Evolutionary conservation across 2,797 vertebrate species (phyloP), one percentile per base, ranked within the genome.

Genomic region (Serranus cabrilla): DNA sequence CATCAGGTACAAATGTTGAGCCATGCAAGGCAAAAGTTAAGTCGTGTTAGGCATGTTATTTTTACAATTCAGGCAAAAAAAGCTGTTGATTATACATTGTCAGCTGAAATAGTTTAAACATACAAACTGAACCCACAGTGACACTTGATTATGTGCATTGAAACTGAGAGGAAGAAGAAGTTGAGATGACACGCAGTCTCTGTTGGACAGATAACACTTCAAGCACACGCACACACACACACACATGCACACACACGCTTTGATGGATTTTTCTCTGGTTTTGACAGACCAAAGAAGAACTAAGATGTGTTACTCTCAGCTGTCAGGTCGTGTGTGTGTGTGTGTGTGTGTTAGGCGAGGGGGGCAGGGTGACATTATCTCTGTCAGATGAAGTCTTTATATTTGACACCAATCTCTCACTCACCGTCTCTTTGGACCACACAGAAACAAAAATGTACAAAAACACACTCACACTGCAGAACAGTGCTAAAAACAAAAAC

Each of bases 391-490:
- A 83, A 85, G 74, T 81, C 66, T 87, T 89, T 73, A 37, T 84
- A 60, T 90, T 68, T 92, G 90, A 90, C 89, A 91, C 86, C 82
- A 92, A 88, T 90, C 87, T 93, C 82, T 93, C 85, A 89, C 79
- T 90, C 68, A 27, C 6, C 20, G 77, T 87, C 85, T 91, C 87
- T 81, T 72, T 80, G 71, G 82, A 74, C 60, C 39, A 23, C 74
- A 68, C 56, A 61, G 1, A 65, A n/a, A 21, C 31, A 37, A 9
- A 46, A 34, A 67, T 34, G 55, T 9, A 63, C 51, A 76, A 56
- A 65, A 43, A 50, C 50, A 57, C 17, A 39, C 34, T 31, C 42
- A 63, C 23, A 45, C 9, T 20, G 13, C 56, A 23, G 23, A 74
- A 39, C 51, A 56, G 49, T 13, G 20, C 71, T 51, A 58, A 80